A percentile compares a stretch with the other conserved stretches of the same genome.
phyloP scores from a whole-genome alignment of 2,888 invertebrate species.

The Poecilobothrus nobilitatus region DNA sequence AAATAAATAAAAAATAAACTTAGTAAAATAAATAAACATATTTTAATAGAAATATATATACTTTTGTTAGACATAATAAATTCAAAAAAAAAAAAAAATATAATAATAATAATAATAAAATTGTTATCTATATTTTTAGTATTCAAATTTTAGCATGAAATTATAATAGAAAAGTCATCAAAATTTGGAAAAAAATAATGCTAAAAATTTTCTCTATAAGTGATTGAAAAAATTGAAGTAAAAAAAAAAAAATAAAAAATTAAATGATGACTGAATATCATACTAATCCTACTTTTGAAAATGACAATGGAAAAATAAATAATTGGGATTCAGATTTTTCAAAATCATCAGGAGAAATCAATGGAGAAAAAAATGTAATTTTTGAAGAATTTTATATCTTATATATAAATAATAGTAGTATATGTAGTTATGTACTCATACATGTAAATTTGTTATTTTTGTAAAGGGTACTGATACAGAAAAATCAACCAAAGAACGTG shows the following conservation, averaged over 20 bases:
- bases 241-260: neutral
- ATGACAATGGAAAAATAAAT: slow-evolving; percentile 33
- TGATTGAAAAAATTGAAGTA: neutral
- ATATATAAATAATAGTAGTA: no score
- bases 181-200: no score
- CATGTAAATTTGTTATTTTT: no score
- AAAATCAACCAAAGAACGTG: slow-evolving; percentile 31
- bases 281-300: slow-evolving; percentile 37
- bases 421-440: no score
- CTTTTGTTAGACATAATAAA: no score
- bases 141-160: neutral
- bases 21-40: no score
- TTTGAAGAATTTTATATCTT: no score
- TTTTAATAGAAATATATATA: no score
- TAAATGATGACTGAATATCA: slow-evolving; percentile 21
- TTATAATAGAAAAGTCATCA: no score
- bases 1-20: no score
- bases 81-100: no score
- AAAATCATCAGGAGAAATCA: neutral
- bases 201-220: no score
- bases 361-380: neutral
- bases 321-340: slow-evolving; percentile 13
- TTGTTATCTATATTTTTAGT: neutral
- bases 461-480: neutral
- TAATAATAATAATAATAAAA: neutral